These are phyloP conservation scores for Psilopogon haemacephalus DNA, from an alignment of 2,113 vertebrate genomes.

Conservation along the genomic window DNA sequence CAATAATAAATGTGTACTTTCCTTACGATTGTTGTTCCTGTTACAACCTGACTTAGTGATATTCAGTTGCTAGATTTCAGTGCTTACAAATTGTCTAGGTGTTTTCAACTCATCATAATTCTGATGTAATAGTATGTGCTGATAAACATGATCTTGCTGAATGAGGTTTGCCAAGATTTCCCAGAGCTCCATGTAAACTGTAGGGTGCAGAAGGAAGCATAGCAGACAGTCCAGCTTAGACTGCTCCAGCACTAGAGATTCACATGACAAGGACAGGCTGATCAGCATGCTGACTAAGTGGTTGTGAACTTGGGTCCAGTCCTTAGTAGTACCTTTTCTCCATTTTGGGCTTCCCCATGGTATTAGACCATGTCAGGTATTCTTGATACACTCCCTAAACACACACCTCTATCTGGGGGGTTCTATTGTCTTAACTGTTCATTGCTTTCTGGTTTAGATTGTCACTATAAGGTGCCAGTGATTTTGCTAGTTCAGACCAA, in stretches of 20 bases:
- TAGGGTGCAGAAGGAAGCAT: neutral
- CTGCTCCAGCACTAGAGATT: neutral
- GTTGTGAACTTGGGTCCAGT: neutral
- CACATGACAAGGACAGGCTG: neutral
- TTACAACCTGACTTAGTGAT: neutral
- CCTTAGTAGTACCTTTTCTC: neutral
- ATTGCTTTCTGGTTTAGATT: neutral
- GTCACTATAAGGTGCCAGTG: neutral
- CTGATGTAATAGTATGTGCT: neutral
- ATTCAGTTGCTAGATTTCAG: neutral
- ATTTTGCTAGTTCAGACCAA: neutral
- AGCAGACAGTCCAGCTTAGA: neutral
- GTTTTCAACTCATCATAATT: neutral
- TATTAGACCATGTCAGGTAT: neutral
- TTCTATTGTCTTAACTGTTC: neutral
- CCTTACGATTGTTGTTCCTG: neutral
- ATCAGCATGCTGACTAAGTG: accelerated
- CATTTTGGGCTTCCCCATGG: neutral
- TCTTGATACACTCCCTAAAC: neutral
- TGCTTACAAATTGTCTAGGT: neutral
- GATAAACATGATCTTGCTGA: neutral
- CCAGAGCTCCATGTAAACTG: neutral
- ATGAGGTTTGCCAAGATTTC: neutral
- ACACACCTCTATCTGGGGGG: neutral
- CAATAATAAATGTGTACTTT: neutral